Conservation (phyloP, 2,113 vertebrate genomes). For the Rhabdomys dilectus region DNA sequence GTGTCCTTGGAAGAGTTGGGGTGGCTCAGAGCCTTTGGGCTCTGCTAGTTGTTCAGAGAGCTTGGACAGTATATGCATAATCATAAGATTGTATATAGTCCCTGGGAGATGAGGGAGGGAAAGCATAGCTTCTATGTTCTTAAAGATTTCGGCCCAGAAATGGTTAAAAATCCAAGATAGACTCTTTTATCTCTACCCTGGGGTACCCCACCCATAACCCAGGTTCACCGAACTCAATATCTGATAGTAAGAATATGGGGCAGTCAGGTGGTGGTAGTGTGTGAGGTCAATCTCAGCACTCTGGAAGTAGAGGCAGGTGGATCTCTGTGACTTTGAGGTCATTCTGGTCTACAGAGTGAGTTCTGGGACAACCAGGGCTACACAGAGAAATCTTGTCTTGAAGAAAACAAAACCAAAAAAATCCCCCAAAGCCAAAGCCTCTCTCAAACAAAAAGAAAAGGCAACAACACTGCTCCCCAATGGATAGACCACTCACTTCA, state of each 20-base stretch:
- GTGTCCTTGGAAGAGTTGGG: neutral
- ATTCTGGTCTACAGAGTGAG: neutral
- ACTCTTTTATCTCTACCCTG: neutral
- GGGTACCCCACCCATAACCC: neutral
- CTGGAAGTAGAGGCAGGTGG: neutral
- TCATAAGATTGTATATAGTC: neutral
- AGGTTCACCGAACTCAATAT: neutral
- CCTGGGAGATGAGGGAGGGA: neutral
- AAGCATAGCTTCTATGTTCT: neutral
- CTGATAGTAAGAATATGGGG: neutral
- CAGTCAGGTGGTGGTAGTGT: neutral
- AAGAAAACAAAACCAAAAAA: neutral
- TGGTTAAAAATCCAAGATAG: neutral
- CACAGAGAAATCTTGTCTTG: neutral
- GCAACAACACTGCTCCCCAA: too few species aligned
- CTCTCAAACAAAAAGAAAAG: too few species aligned
- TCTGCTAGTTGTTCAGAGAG: neutral
- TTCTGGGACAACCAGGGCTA: neutral
- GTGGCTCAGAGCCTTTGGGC: neutral
- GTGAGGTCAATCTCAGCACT: neutral
- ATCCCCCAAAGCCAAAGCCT: neutral
- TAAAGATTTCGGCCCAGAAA: slow-evolving; percentile 31
- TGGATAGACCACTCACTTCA: neutral
- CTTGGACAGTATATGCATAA: neutral
- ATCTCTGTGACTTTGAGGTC: neutral